These are phyloP conservation scores for Matsumyia berberina DNA, from an alignment of 2,888 invertebrate genomes.

Conservation along the genomic window DNA sequence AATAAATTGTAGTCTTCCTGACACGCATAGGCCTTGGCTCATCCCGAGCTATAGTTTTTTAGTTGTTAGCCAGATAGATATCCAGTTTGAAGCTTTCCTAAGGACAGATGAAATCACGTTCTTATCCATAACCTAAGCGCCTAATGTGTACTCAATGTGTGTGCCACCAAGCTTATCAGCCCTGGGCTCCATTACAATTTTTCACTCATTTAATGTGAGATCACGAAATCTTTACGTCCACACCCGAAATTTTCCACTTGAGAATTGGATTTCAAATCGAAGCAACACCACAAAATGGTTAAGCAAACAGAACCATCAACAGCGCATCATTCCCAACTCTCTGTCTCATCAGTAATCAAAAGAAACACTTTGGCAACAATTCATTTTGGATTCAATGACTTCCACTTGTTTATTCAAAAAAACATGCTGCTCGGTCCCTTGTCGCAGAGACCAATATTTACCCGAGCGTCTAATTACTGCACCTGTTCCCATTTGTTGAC, in stretches of 20 bases:
- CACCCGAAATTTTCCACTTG: background rate
- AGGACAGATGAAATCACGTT: too few relatives aligned
- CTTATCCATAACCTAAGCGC: too few relatives aligned
- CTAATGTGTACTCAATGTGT: too few relatives aligned
- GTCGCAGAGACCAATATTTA: constrained; percentile 28
- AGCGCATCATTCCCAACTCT: background rate
- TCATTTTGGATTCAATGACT: constrained; percentile 7
- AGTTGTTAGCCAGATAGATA: too few relatives aligned
- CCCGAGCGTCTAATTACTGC: constrained; percentile 56
- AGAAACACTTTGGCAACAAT: background rate
- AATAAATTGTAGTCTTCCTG: too few relatives aligned
- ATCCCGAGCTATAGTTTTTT: too few relatives aligned
- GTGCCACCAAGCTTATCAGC: too few relatives aligned
- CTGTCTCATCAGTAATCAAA: background rate
- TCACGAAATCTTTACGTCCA: background rate
- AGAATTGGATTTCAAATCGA: background rate
- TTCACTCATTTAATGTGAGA: background rate
- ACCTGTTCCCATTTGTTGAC: constrained; percentile 49
- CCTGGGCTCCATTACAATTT: too few relatives aligned
- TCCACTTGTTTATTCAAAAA: background rate
- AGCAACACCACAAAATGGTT: background rate
- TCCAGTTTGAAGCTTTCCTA: too few relatives aligned
- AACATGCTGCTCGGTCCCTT: constrained; percentile 17
- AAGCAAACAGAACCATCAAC: background rate
- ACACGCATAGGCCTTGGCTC: too few relatives aligned